Conservation (phyloP, 2,113 vertebrate genomes). For the Nestor notabilis region DNA sequence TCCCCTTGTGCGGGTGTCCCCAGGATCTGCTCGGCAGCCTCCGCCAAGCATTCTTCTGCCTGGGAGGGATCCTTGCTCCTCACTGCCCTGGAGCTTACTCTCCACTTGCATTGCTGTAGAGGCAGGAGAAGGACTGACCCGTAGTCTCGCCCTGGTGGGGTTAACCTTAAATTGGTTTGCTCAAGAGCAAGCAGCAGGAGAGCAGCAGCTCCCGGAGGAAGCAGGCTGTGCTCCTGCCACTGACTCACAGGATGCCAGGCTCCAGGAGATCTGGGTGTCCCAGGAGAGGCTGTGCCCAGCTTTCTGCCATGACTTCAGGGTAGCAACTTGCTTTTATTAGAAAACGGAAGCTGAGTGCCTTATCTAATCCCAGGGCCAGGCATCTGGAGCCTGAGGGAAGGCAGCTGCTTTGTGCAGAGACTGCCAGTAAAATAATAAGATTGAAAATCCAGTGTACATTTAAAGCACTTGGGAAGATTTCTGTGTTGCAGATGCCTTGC, state of each 20-base stretch:
- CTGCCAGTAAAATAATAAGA: background rate
- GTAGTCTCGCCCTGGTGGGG: background rate
- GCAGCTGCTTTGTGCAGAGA: background rate
- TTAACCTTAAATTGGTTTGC: background rate
- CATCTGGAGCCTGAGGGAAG: background rate
- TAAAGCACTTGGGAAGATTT: background rate
- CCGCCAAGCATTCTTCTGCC: accelerated
- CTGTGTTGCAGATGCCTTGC: background rate
- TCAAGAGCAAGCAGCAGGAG: background rate
- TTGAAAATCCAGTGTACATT: background rate
- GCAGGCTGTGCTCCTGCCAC: background rate
- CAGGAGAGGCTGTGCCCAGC: background rate
- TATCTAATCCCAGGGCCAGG: background rate
- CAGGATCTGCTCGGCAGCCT: background rate
- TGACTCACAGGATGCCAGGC: background rate
- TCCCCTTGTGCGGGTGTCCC: background rate
- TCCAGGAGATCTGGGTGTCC: background rate
- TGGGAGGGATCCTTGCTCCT: background rate
- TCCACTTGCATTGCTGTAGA: background rate
- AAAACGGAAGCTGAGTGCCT: accelerated
- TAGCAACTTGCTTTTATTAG: background rate
- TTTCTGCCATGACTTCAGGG: background rate
- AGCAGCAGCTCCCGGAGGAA: background rate
- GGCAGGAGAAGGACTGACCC: background rate
- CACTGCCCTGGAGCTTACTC: background rate